phyloP scores from a whole-genome alignment of 1,140 invertebrate genomes.

The Micrasema longulum region DNA sequence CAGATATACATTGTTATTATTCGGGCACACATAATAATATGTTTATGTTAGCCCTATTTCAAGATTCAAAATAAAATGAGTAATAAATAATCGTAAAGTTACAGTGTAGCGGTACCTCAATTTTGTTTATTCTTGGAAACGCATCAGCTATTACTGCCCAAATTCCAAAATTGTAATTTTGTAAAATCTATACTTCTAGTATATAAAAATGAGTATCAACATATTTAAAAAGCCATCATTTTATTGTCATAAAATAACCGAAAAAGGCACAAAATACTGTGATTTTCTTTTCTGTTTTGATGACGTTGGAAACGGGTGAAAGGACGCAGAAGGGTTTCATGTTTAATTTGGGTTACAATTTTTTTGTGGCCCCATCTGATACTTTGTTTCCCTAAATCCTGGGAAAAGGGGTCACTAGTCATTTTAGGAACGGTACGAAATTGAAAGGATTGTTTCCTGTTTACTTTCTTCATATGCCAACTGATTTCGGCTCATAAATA shows the following conservation, averaged over 20 bases:
- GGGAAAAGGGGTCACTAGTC: constrained; percentile 47
- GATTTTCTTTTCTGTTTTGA: not conserved
- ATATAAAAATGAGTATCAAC: too few relatives aligned
- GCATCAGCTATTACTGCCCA: too few relatives aligned
- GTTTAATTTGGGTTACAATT: not conserved
- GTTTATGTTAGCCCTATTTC: too few relatives aligned
- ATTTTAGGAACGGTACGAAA: constrained; percentile 39
- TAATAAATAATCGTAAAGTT: too few relatives aligned
- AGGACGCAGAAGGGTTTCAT: not conserved
- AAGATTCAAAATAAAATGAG: too few relatives aligned
- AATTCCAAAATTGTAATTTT: too few relatives aligned
- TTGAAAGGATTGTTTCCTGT: constrained; percentile 54
- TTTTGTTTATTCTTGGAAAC: too few relatives aligned
- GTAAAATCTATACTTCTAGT: too few relatives aligned
- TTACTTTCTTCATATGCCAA: constrained; percentile 40
- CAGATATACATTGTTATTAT: too few relatives aligned
- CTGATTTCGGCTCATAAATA: constrained; percentile 11
- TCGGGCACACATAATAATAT: too few relatives aligned
- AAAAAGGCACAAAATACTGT: not conserved
- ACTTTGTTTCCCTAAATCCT: constrained; percentile 13
- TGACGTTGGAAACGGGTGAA: not conserved
- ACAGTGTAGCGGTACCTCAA: too few relatives aligned
- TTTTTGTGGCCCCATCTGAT: constrained; percentile 40
- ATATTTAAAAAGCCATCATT: too few relatives aligned
- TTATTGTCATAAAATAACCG: constrained; percentile 1